Base-by-base conservation (phyloP, 2,113 vertebrate species). In the Rhinichthys klamathensis region DNA sequence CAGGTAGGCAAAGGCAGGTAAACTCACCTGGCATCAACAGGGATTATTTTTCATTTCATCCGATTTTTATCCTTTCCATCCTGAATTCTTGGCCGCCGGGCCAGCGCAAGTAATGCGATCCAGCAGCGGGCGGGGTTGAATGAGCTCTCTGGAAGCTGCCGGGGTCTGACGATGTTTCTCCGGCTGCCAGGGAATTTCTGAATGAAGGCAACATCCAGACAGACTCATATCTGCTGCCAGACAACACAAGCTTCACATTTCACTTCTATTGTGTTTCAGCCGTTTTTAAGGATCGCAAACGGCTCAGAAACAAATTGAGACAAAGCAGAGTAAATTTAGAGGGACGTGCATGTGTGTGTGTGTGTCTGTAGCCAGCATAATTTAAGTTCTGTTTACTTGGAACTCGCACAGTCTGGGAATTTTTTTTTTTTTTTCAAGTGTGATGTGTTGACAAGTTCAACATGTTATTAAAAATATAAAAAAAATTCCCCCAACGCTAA, bases 171-270 rank as follows among this genome's bases (percentile, higher is more conserved):
- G 79, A 81, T 81, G 79, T 81, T 81, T 81, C 79, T 65, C 51
- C 27, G 79, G 61, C 61, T 81, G 80, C 80, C 80, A 81, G 80
- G 90, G 60, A 90, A 90, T 90, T 87, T 80, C 56, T 85, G 85
- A 92, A 86, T 89, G 73, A 87, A 90, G 46, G 46, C 23, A 84
- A 78, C 73, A 78, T 76, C 86, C 67, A 93, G 93, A 94, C 91
- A 91, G 89, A 91, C 80, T 89, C 88, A 88, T 92, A 91, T 92
- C 93, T 85, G 15, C 89, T 92, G 89, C 94, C 92, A 93, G 93
- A 93, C 92, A 91, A 92, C 89, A 89, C 70, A 61, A 91, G 93
- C 91, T 90, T 95, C 87, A 74, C 86, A 73, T 94, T 94, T 91
- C 93, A 88, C 88, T 90, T 86, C 49, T 91, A 78, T 84, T 78